Evolutionary conservation across 2,113 vertebrate genomes (phyloP).

Genomic region (Myanophis thanlyinensis): DNA sequence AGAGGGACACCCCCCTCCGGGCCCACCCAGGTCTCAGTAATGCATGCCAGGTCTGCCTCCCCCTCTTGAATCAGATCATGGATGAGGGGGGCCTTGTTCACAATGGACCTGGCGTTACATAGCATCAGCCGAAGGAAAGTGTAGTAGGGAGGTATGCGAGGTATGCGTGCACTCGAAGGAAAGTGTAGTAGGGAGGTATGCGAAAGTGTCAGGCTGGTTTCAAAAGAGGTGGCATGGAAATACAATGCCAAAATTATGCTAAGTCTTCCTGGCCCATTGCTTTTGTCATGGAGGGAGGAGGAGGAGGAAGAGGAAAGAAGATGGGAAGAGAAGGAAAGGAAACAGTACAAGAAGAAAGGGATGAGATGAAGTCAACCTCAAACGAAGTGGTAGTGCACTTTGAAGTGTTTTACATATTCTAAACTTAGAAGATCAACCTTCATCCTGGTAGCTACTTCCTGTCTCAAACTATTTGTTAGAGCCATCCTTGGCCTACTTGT

Average conservation of each 20-base stretch:
- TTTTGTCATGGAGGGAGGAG: neutral
- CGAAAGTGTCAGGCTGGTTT: neutral
- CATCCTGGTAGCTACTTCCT: neutral
- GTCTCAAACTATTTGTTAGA: neutral
- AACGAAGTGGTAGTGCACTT: neutral
- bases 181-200: neutral
- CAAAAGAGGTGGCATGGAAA: neutral
- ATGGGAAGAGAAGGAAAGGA: neutral
- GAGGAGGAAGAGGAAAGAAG: neutral
- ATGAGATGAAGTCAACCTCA: neutral
- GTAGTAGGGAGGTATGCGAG: too few species aligned
- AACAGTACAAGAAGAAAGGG: neutral
- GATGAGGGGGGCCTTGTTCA: too few species aligned
- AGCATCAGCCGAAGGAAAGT: too few species aligned
- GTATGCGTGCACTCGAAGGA: neutral
- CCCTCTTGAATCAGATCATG: too few species aligned
- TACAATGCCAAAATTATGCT: neutral
- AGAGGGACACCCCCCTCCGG: too few species aligned
- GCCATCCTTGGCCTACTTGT: neutral
- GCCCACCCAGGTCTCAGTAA: too few species aligned
- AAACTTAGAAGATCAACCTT: neutral
- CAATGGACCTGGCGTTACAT: too few species aligned
- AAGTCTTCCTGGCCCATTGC: neutral
- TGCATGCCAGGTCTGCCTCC: too few species aligned
- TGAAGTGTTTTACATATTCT: neutral